Base-by-base conservation (phyloP, 2,888 invertebrate species). In the Saturnia japonica region DNA sequence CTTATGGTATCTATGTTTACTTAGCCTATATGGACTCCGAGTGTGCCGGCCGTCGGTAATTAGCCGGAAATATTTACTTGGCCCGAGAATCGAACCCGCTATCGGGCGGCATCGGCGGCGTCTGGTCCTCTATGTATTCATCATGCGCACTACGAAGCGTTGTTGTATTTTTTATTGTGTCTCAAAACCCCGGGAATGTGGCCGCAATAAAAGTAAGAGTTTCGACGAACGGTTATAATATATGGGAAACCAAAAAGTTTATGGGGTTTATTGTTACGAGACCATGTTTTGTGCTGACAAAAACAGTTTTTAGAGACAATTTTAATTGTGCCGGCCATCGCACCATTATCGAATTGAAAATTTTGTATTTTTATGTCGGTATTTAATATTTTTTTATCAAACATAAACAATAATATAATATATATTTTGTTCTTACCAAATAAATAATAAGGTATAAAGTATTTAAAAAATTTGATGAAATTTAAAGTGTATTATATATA, bases 61-160 rank as follows among this genome's bases (percentile, higher is more conserved):
- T 90, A 91, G 86, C 76, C 78, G 81, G 82, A 85, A 86, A 86
- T 88, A 89, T 90, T 88, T 84, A 85, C 86, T 74, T 79, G 78
- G 79, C 76, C 82, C 73, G 79, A 74, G 82, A 79, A 76, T 87
- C 83, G 85, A 87, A 86, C 83, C 76, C 69, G 77, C 85, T 89
- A 91, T 91, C 91, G 76, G 78, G 80, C 88, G 88, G 75, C 90
- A 91, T 91, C 90, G 28, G 81, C 78, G 89, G 88, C 88, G 91
- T 78, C 87, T 68, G 74, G 73, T 72, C 72, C 11, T 57, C 76
- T 80, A 78, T 80, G 73, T 78, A 85, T 68, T 64, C 87, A 83
- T 85, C 86, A 85, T 84, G 75, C 74, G 74, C 77, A 77, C 75
- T 85, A 88, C 85, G 87, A 90, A 88, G 83, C 80, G 72, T 75